phyloP scores from a whole-genome alignment of 2,797 vertebrate genomes.

The Orientallactaga sibirica region DNA sequence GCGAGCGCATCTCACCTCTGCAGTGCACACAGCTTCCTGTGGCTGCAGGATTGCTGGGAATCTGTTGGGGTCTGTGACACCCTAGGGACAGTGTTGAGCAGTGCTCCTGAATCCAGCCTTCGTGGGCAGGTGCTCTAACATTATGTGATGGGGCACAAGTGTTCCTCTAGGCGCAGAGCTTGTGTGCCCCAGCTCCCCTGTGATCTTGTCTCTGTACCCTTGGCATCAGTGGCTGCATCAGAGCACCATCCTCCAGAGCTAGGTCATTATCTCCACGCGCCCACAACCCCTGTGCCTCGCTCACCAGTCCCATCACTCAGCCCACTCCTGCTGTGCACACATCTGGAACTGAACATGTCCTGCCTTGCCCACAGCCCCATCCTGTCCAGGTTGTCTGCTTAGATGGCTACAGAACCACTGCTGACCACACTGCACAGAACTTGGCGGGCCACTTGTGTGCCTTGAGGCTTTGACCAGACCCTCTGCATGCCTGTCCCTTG shows the following conservation, averaged over 20 bases:
- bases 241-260: background rate
- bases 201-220: accelerated
- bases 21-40: background rate
- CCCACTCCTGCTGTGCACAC: too few relatives aligned
- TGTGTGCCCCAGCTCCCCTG: background rate
- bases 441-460: background rate
- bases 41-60: background rate
- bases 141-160: background rate
- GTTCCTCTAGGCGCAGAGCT: background rate
- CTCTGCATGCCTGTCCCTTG: background rate
- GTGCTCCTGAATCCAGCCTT: background rate
- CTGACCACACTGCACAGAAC: background rate
- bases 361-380: background rate
- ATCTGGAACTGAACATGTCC: accelerated
- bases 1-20: accelerated
- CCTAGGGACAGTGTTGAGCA: background rate
- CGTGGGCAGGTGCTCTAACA: too few relatives aligned
- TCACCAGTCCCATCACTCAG: background rate
- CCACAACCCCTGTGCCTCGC: background rate
- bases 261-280: background rate
- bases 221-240: background rate
- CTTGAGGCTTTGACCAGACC: background rate
- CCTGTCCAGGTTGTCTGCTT: background rate
- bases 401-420: background rate
- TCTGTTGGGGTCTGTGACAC: background rate